phyloP scores from a whole-genome alignment of 2,888 invertebrate genomes.

The Oscheius sp. region DNA sequence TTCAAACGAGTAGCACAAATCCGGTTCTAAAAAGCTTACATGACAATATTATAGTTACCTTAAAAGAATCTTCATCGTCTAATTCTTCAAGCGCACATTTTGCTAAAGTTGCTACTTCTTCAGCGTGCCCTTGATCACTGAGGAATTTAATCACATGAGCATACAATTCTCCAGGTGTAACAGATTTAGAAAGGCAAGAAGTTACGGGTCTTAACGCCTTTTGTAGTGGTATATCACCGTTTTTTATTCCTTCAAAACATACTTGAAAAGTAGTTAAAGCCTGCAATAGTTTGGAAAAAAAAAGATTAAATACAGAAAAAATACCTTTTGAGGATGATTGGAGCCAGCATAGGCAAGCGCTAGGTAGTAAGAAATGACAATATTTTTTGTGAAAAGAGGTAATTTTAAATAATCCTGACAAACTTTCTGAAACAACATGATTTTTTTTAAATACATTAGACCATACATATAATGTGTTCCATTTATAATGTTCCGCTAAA shows the following conservation, averaged over 20 bases:
- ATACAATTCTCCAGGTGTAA: slow-evolving; percentile 35
- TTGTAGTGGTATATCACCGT: slow-evolving; percentile 49
- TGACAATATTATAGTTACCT: too few species aligned
- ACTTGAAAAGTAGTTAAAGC: slow-evolving; percentile 46
- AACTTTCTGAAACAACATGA: too few species aligned
- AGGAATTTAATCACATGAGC: slow-evolving; percentile 44
- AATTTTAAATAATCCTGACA: neutral
- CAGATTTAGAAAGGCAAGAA: neutral
- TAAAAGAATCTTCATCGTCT: slow-evolving; percentile 38
- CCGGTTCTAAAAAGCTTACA: slow-evolving; percentile 36
- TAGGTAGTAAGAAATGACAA: slow-evolving; percentile 52
- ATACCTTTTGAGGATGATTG: slow-evolving; percentile 48
- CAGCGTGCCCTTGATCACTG: slow-evolving; percentile 47
- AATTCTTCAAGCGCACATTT: slow-evolving; percentile 45
- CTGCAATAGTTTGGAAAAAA: neutral
- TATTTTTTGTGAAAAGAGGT: slow-evolving; percentile 31
- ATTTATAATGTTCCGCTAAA: slow-evolving; percentile 9
- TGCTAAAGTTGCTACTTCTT: slow-evolving; percentile 52
- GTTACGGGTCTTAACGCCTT: slow-evolving; percentile 38
- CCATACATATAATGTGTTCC: slow-evolving; percentile 8
- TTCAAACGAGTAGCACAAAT: slow-evolving; percentile 60
- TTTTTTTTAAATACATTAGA: neutral
- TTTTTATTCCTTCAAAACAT: slow-evolving; percentile 40
- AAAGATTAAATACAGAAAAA: too few species aligned
- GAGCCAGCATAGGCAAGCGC: slow-evolving; percentile 58